Evolutionary conservation across 2,888 invertebrate genomes (phyloP).

Genomic region (Nomada fucata): DNA sequence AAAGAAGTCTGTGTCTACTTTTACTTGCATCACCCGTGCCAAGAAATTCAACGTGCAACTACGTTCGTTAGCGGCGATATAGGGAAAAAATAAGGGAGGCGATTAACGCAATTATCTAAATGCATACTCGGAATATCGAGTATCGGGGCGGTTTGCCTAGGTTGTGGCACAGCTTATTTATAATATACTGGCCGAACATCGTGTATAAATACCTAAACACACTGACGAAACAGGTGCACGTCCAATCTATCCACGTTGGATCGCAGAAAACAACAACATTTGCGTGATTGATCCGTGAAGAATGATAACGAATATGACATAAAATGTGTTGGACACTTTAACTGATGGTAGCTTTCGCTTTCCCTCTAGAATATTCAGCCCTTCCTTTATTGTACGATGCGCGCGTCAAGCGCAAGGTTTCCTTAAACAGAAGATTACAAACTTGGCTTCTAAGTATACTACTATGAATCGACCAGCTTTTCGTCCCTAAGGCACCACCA

Average conservation of each 20-base stretch:
- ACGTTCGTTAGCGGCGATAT: background rate
- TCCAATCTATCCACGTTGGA: background rate
- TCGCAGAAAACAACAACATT: background rate
- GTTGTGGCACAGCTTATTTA: constrained; percentile 1
- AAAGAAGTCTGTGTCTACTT: constrained; percentile 38
- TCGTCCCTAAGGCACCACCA: constrained; percentile 67
- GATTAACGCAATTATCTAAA: background rate
- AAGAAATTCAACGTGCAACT: constrained; percentile 19
- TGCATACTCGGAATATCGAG: background rate
- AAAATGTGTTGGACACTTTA: background rate
- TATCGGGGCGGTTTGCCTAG: background rate
- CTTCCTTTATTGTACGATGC: constrained; percentile 28
- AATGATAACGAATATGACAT: background rate
- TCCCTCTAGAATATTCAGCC: constrained; percentile 7
- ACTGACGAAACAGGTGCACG: constrained; percentile 13
- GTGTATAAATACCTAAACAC: background rate
- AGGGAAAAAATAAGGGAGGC: background rate
- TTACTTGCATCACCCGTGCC: constrained; percentile 33
- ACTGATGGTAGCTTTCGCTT: constrained; percentile 1
- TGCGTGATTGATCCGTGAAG: background rate
- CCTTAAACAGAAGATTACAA: constrained; percentile 78
- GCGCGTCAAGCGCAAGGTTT: constrained; percentile 73
- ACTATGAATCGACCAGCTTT: constrained; percentile 74
- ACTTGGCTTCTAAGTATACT: constrained; percentile 80
- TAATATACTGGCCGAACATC: background rate